A percentile compares a stretch with the other conserved stretches of the same genome.
These are phyloP conservation scores for Leucopternis melanops DNA, from an alignment of 2,113 vertebrate species.

Conservation along the genomic window DNA sequence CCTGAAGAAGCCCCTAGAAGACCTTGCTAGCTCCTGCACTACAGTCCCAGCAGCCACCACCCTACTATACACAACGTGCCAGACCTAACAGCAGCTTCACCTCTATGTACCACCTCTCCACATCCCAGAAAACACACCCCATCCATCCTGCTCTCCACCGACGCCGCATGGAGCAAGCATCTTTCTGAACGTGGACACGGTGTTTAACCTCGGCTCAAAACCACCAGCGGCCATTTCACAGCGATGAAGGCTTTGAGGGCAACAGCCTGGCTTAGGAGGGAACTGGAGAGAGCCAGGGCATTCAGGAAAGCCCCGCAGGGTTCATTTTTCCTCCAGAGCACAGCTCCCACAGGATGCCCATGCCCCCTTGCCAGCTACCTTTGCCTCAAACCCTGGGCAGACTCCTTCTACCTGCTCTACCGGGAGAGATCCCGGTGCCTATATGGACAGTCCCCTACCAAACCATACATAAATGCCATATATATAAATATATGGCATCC, in stretches of 20 bases:
- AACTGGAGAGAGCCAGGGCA: no score
- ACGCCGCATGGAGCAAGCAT: neutral
- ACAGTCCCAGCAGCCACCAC: neutral
- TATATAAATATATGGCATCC: neutral
- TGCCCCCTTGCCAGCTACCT: neutral
- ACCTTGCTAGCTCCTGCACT: neutral
- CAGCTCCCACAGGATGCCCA: neutral
- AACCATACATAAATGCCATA: neutral
- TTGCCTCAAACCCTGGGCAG: neutral
- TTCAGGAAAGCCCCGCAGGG: neutral
- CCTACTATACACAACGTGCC: neutral
- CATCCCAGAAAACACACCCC: neutral
- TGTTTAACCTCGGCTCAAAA: neutral
- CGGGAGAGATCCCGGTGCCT: neutral
- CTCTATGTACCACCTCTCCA: neutral
- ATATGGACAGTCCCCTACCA: neutral
- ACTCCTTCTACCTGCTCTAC: neutral
- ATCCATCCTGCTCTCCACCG: neutral
- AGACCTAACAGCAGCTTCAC: neutral
- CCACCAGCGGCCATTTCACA: no score
- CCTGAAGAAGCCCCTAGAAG: neutral
- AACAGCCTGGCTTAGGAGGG: neutral
- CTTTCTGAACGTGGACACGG: accelerated
- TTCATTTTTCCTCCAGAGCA: neutral
- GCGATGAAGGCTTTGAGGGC: neutral